A percentile compares a stretch with the other conserved stretches of the same genome.
Evolutionary conservation across 2,113 vertebrate genomes (phyloP).

Genomic region (Caloenas nicobarica): DNA sequence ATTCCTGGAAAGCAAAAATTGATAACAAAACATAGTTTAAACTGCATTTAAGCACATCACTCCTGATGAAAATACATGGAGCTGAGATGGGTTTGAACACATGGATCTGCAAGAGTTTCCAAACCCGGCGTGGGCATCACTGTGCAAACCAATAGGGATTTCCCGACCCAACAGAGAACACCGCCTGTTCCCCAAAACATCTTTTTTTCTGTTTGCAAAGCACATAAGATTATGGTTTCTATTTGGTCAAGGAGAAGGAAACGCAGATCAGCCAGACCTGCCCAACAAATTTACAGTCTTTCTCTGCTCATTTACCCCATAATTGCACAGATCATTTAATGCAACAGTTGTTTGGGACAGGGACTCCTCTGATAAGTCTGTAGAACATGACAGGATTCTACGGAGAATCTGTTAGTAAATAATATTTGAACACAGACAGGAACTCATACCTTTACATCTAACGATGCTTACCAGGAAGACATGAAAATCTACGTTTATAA

Average conservation of each 20-base stretch:
- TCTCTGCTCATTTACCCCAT: neutral
- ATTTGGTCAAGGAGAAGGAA: neutral
- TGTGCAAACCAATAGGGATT: neutral
- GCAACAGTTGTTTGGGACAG: neutral
- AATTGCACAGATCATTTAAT: neutral
- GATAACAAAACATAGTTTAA: neutral
- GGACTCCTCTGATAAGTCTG: neutral
- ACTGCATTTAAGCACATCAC: neutral
- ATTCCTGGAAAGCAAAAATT: neutral
- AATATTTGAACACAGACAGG: neutral
- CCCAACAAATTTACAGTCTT: neutral
- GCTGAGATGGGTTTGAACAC: neutral
- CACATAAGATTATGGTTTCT: neutral
- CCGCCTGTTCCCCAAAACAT: neutral
- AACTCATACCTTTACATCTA: neutral
- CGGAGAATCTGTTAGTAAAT: accelerated
- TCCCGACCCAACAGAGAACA: neutral
- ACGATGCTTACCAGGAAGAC: neutral
- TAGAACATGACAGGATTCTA: neutral
- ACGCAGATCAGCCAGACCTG: neutral
- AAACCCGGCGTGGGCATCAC: accelerated
- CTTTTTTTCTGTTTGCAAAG: neutral
- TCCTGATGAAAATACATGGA: neutral
- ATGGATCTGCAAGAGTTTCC: accelerated
- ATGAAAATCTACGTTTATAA: neutral